Evolutionary conservation across 2,888 invertebrate species (phyloP), one percentile per base, ranked within the genome.

Genomic region (Glomeris marginata): DNA sequence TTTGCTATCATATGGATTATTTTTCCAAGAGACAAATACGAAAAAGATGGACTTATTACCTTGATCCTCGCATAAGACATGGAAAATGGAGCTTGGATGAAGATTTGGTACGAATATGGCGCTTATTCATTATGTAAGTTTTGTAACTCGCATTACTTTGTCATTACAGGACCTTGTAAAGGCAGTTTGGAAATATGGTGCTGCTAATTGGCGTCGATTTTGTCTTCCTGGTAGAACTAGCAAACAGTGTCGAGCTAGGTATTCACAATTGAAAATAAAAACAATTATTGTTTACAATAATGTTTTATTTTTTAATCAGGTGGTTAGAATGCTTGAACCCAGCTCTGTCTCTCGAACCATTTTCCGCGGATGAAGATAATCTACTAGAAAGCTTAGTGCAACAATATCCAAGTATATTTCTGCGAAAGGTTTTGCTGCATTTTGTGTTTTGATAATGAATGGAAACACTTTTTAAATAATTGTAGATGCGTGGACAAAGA

Each of bases 1-100:
- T 85, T 6, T 71, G 75, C 1, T 70, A 72, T 21, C 72, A 74
- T 45, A 76, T 84, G 65, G 72, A 74, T 10, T 72, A 74, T 52
- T 72, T 78, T 55, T 75, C 76, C 0, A 78, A 77, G 61, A 68
- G 71, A 2, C 82, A 83, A 62, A 66, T 81, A 11, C 80, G 81
- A 58, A 73, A 75, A 50, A 74, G 76, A 54, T 76, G 72, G 65
- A 66, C 50, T 2, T 70, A 71, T 54, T 66, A 5, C 10, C 40
- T 47, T 3, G 38, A 41, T 22, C 51, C 51, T 5, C 13, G 2
- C 5, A 47, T 47, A 13, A 34, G 16, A 20, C 47, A 47, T 18
- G 51, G 51, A 15, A n/a, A 34, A 22, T 51, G 47, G 47, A 42
- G 41, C 10, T 47, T 47, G 37, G 22, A 36, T 16, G 51, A 51